Evolutionary conservation across 2,888 invertebrate species (phyloP).

Genomic region (Drosophila eohydei): DNA sequence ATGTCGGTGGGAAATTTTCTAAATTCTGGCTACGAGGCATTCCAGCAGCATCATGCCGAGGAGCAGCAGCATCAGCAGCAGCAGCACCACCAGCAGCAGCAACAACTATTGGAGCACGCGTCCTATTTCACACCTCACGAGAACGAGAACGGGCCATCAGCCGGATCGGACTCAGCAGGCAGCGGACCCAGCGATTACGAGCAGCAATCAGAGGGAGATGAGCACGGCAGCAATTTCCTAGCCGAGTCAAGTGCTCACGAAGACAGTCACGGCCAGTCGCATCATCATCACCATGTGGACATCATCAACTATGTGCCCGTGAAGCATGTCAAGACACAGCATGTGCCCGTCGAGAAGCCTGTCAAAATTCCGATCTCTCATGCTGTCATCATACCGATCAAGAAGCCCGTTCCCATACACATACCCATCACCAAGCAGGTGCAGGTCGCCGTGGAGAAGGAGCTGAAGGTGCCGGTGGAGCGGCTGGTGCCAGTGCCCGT

Average conservation of each 20-base stretch:
- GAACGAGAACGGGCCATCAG: background rate
- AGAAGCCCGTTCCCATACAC: conserved; percentile 92
- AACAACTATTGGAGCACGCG: conserved; percentile 53
- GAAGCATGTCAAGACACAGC: conserved; percentile 90
- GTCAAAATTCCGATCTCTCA: conserved; percentile 91
- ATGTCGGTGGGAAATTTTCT: conserved; percentile 82
- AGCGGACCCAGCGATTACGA: conserved; percentile 55
- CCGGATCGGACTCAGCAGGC: conserved; percentile 22
- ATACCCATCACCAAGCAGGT: conserved; percentile 91
- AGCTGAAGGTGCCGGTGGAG: conserved; percentile 87
- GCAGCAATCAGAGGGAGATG: conserved; percentile 63
- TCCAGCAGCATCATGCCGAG: conserved; percentile 45
- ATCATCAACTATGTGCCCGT: conserved; percentile 87
- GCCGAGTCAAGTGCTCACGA: conserved; percentile 59
- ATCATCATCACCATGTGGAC: conserved; percentile 85
- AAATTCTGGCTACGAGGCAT: conserved; percentile 69
- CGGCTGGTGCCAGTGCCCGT: conserved; percentile 90
- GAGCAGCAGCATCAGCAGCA: conserved; percentile 56
- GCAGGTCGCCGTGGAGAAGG: conserved; percentile 89
- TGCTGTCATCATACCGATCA: conserved; percentile 90
- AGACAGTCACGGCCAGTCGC: conserved; percentile 43
- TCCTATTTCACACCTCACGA: conserved; percentile 47
- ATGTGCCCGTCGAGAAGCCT: conserved; percentile 89
- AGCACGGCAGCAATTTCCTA: conserved; percentile 69
- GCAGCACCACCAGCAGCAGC: conserved; percentile 57